phyloP scores from a whole-genome alignment of 2,113 vertebrate species.

The cat (Felis catus) region DNA sequence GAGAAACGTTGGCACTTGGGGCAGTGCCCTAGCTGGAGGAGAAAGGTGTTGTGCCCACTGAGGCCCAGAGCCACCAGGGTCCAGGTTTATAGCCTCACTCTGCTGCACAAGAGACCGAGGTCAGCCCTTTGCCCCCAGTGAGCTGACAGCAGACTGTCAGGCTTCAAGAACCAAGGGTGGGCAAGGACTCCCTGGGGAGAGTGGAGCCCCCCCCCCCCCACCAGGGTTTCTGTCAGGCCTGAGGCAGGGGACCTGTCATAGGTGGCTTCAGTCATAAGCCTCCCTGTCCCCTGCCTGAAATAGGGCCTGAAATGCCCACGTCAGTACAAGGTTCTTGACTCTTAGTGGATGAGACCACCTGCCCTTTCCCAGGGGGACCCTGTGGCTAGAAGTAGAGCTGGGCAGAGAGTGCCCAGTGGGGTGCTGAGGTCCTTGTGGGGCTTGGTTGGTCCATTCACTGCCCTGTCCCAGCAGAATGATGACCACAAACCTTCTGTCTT shows the following conservation, averaged over 20 bases:
- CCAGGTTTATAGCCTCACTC: background rate
- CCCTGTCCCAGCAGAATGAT: background rate
- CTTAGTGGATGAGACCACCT: background rate
- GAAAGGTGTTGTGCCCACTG: background rate
- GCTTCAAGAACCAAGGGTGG: background rate
- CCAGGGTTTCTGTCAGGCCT: background rate
- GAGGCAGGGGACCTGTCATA: background rate
- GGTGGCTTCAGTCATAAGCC: background rate
- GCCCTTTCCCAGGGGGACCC: constrained; percentile 69
- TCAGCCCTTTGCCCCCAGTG: background rate
- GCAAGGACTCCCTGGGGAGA: background rate
- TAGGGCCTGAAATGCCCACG: background rate
- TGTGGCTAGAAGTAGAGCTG: constrained; percentile 53
- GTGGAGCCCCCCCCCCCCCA: background rate
- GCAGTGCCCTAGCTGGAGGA: background rate
- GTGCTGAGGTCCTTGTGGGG: background rate
- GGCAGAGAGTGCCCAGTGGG: constrained; percentile 35
- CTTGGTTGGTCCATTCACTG: background rate
- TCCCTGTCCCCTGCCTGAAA: background rate
- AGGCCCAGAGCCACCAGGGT: background rate
- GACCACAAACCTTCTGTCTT: background rate
- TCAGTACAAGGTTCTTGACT: background rate
- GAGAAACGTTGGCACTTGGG: background rate
- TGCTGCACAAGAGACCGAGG: background rate
- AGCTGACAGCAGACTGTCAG: background rate